Conservation (phyloP, 1,140 invertebrate genomes). For the Drosophila carrolli region DNA sequence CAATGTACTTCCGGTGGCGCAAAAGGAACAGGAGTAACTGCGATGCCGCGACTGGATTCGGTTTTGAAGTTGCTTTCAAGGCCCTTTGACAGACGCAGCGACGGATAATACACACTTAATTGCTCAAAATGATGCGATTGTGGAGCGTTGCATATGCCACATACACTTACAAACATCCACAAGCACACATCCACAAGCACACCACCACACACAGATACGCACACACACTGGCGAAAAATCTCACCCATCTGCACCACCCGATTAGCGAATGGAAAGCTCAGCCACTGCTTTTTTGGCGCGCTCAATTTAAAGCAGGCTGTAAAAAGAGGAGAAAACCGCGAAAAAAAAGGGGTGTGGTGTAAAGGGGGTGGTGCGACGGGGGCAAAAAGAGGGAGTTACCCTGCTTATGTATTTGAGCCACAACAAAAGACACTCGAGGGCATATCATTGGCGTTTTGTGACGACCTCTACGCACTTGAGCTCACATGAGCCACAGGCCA, state of each 20-base stretch:
- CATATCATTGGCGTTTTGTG: constrained; percentile 75
- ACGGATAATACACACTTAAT: constrained; percentile 81
- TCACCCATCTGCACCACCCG: constrained; percentile 34
- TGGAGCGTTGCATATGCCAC: constrained; percentile 67
- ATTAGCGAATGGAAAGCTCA: constrained; percentile 48
- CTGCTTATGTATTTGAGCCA: constrained; percentile 62
- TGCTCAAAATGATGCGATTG: constrained; percentile 81
- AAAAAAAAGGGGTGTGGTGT: background rate
- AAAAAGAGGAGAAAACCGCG: constrained; percentile 2
- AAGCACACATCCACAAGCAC: background rate
- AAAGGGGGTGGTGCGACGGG: background rate
- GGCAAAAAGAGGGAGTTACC: constrained; percentile 22
- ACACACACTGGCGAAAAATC: background rate
- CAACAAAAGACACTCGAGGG: constrained; percentile 75
- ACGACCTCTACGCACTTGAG: constrained; percentile 47
- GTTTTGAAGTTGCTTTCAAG: constrained; percentile 61
- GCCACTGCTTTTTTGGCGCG: constrained; percentile 60
- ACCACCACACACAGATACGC: constrained; percentile 28
- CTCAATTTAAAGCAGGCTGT: constrained; percentile 19
- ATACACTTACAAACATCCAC: constrained; percentile 8
- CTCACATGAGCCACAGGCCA: constrained; percentile 52
- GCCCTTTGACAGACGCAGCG: constrained; percentile 75
- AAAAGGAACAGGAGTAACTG: constrained; percentile 41
- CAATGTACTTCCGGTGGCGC: constrained; percentile 82
- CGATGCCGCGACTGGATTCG: constrained; percentile 20